These are phyloP conservation scores for Chloroceryle amazona DNA, from an alignment of 2,797 vertebrate species.

Conservation along the genomic window DNA sequence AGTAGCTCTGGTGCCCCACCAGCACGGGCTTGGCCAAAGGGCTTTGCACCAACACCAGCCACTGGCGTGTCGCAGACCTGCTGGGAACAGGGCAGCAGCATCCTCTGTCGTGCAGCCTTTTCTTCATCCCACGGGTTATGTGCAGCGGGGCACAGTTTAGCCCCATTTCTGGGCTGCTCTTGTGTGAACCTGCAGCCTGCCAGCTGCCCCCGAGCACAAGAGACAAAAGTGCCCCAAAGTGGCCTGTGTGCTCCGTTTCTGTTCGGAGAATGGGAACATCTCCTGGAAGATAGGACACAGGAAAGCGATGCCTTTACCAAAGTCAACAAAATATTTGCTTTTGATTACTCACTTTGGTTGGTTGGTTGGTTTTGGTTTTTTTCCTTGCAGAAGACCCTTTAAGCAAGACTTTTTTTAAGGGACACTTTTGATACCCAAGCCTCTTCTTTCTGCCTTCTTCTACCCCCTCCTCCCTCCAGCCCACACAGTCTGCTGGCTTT, in stretches of 20 bases:
- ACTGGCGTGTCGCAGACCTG: fast-evolving
- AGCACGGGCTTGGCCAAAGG: neutral
- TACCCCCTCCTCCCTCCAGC: neutral
- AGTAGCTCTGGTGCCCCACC: neutral
- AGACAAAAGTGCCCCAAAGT: neutral
- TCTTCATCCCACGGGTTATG: neutral
- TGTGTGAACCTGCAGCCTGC: neutral
- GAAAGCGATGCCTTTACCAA: fast-evolving
- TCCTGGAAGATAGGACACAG: neutral
- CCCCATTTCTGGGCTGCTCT: neutral
- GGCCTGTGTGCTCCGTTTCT: constrained; percentile 5
- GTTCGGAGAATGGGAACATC: neutral
- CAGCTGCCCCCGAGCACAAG: neutral
- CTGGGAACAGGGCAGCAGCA: fast-evolving
- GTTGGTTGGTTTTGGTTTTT: too few relatives aligned
- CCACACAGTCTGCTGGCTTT: fast-evolving
- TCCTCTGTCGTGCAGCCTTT: neutral
- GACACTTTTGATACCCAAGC: neutral
- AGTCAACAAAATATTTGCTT: neutral
- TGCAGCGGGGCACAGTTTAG: neutral
- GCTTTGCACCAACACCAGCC: fast-evolving
- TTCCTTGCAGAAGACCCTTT: neutral
- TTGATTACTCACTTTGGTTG: neutral
- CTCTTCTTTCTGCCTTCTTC: neutral
- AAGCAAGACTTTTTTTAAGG: neutral